These are phyloP conservation scores for Scelioninae gen. 1 DNA, from an alignment of 2,888 invertebrate species.

Conservation along the genomic window DNA sequence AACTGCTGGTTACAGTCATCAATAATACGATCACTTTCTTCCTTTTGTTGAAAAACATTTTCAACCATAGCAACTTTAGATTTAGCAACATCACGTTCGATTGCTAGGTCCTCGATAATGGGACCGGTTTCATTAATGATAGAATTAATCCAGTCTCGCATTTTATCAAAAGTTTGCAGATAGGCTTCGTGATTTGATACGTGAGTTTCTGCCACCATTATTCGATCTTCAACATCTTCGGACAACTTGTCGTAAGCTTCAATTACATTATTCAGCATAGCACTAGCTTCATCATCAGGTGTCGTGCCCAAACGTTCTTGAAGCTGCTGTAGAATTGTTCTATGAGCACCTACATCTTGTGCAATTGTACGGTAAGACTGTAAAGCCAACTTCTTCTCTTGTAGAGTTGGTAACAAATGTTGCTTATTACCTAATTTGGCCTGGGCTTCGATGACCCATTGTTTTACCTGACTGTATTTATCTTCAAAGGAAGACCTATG, in stretches of 20 bases:
- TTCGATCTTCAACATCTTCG: slow-evolving; percentile 88
- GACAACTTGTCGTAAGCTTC: slow-evolving; percentile 89
- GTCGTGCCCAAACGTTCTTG: slow-evolving; percentile 92
- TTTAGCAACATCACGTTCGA: slow-evolving; percentile 92
- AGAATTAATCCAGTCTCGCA: slow-evolving; percentile 92
- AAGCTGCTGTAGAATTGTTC: slow-evolving; percentile 92
- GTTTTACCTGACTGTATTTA: slow-evolving; percentile 91
- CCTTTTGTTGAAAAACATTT: slow-evolving; percentile 89
- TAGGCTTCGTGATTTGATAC: slow-evolving; percentile 93
- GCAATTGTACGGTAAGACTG: slow-evolving; percentile 91
- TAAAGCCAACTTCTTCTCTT: slow-evolving; percentile 94
- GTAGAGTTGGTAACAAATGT: slow-evolving; percentile 91
- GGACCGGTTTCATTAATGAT: slow-evolving; percentile 90
- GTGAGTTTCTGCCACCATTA: slow-evolving; percentile 88
- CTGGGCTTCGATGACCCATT: slow-evolving; percentile 93
- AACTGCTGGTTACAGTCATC: slow-evolving; percentile 89
- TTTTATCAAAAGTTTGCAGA: slow-evolving; percentile 92
- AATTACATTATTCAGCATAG: slow-evolving; percentile 90
- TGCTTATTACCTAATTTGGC: slow-evolving; percentile 89
- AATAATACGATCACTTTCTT: slow-evolving; percentile 90
- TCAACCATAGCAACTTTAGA: slow-evolving; percentile 90
- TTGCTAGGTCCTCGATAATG: slow-evolving; percentile 90
- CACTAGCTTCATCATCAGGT: slow-evolving; percentile 91
- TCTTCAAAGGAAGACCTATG: slow-evolving; percentile 97
- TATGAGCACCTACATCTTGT: slow-evolving; percentile 94